Evolutionary conservation across 2,113 vertebrate species (phyloP).

Genomic region (Saguinus midas): DNA sequence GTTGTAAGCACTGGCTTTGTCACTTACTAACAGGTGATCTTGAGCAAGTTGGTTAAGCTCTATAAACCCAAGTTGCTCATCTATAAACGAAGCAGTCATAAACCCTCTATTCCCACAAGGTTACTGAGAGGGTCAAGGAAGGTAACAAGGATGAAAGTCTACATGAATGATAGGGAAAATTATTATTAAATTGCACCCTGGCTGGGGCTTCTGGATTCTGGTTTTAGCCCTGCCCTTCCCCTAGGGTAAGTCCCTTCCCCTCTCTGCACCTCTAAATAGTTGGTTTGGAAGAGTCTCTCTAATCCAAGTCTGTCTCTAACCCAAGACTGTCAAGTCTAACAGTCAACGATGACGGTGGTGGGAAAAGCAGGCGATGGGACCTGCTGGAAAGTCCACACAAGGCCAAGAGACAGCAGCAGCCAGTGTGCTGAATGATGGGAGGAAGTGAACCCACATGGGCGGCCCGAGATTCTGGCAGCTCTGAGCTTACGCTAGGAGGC

Average conservation of each 20-base stretch:
- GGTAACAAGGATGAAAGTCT: neutral
- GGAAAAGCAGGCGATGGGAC: neutral
- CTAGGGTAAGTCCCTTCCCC: neutral
- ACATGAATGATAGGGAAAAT: rapidly evolving
- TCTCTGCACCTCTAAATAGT: neutral
- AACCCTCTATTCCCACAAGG: neutral
- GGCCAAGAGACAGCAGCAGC: neutral
- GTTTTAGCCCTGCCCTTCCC: neutral
- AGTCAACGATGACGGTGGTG: neutral
- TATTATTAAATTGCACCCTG: neutral
- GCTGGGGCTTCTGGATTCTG: neutral
- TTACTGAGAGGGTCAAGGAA: neutral
- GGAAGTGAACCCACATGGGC: neutral
- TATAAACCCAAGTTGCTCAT: neutral
- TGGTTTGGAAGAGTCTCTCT: neutral
- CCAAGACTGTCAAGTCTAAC: neutral
- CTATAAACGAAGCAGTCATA: neutral
- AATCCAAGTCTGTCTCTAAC: too few relatives aligned
- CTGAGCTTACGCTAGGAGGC: neutral
- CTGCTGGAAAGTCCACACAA: neutral
- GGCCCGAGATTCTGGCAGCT: neutral
- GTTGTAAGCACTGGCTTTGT: neutral
- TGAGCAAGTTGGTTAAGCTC: neutral
- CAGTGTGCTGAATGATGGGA: neutral
- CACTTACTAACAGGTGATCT: neutral